phyloP scores from a whole-genome alignment of 1,140 invertebrate genomes.

The Berghia stephanieae region DNA sequence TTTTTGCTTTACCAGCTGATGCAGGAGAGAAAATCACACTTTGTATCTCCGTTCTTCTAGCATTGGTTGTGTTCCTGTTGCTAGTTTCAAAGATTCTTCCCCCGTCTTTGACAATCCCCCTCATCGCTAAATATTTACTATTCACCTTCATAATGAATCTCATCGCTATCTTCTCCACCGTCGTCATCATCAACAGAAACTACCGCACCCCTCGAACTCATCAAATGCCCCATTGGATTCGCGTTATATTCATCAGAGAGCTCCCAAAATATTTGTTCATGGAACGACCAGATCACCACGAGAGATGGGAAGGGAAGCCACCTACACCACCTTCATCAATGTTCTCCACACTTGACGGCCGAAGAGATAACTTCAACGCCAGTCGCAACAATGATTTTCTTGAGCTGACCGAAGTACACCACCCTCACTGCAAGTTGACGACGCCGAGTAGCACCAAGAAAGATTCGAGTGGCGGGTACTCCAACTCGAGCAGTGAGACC shows the following conservation, averaged over 20 bases:
- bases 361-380: conserved; percentile 71
- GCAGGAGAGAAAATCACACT: conserved; percentile 65
- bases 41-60: conserved; percentile 64
- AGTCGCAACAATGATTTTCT: conserved; percentile 86
- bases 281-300: conserved; percentile 64
- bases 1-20: conserved; percentile 81
- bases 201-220: conserved; percentile 91
- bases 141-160: conserved; percentile 99
- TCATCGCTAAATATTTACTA: conserved; percentile 88
- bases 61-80: conserved; percentile 67
- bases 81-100: conserved; percentile 66
- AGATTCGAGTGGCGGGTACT: too few relatives aligned
- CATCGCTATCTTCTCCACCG: conserved; percentile 97
- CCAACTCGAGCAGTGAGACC: too few relatives aligned
- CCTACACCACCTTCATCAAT: conserved; percentile 46
- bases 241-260: conserved; percentile 61
- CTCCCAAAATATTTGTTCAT: conserved; percentile 65
- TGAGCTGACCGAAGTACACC: conserved; percentile 86
- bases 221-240: conserved; percentile 66
- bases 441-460: too few relatives aligned
- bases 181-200: conserved; percentile 99
- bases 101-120: conserved; percentile 66
- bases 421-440: conserved; percentile 87
- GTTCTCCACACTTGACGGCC: conserved; percentile 36
- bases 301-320: conserved; percentile 52